These are phyloP conservation scores for Ailurus styani DNA, from an alignment of 2,113 vertebrate genomes.

Conservation along the genomic window DNA sequence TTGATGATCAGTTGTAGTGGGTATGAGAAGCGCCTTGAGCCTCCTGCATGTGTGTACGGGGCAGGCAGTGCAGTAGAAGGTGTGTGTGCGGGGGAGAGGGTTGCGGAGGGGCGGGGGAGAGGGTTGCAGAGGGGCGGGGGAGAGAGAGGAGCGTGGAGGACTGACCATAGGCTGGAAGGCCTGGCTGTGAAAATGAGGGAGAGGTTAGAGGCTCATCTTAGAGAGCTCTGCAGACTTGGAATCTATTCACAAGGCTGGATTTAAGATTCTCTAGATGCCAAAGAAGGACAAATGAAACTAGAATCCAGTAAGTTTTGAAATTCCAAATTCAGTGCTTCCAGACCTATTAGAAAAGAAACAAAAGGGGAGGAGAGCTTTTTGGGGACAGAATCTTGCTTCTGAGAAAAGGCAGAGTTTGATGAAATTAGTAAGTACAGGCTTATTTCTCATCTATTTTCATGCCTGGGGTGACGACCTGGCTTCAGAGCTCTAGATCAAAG, in stretches of 20 bases:
- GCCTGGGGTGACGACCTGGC: not conserved
- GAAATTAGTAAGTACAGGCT: slow-evolving; percentile 37
- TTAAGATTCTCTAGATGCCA: not conserved
- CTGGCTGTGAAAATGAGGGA: not conserved
- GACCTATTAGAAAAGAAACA: not conserved
- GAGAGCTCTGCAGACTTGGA: not conserved
- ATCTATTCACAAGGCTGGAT: not conserved
- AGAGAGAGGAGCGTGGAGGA: not conserved
- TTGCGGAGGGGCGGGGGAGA: not conserved
- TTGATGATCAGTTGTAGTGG: not conserved
- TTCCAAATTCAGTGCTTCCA: not conserved
- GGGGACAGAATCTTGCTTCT: slow-evolving; percentile 4
- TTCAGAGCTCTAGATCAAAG: slow-evolving; percentile 32
- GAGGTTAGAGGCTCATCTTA: not conserved
- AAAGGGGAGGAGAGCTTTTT: not conserved
- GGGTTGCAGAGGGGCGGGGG: not conserved
- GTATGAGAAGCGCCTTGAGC: not conserved
- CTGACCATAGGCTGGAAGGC: not conserved
- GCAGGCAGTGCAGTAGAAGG: not conserved
- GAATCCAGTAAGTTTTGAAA: not conserved
- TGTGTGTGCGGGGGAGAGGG: not conserved
- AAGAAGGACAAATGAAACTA: not conserved
- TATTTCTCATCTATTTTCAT: slow-evolving; percentile 44
- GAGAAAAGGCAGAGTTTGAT: slow-evolving; percentile 24
- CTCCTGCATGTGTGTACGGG: not conserved